Conservation (phyloP, 2,797 vertebrate genomes). For the Siniperca undulata region DNA sequence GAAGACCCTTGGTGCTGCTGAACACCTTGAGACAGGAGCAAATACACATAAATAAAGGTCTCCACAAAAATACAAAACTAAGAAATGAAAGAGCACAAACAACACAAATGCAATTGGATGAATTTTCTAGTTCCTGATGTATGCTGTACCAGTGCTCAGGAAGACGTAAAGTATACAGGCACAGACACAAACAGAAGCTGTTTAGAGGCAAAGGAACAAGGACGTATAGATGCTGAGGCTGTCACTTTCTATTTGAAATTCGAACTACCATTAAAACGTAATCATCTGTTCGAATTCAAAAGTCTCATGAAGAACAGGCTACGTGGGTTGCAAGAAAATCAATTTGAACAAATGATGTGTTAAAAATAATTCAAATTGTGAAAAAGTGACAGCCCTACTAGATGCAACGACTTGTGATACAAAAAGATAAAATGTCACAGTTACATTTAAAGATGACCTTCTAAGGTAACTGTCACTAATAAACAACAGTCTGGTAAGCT, state of each 20-base stretch:
- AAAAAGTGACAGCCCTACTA: no score
- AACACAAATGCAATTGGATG: background rate
- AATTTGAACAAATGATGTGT: background rate
- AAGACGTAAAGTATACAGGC: background rate
- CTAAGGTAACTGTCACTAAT: no score
- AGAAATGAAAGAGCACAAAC: background rate
- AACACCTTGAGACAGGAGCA: conserved; percentile 38
- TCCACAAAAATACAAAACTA: background rate
- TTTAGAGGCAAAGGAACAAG: no score
- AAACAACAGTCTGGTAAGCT: no score
- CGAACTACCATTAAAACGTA: no score
- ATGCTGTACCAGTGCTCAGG: no score
- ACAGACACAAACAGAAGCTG: background rate
- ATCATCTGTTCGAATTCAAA: no score
- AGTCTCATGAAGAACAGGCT: background rate
- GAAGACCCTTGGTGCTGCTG: background rate
- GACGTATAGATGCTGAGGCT: background rate
- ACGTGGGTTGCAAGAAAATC: background rate
- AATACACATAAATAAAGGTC: background rate
- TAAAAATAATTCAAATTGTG: background rate
- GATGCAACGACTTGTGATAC: no score
- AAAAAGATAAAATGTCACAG: no score
- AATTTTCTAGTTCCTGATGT: no score
- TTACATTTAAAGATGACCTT: no score
- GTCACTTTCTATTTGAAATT: no score